These are phyloP conservation scores for Rhyzopertha dominica DNA, from an alignment of 1,140 invertebrate genomes.

Conservation along the genomic window DNA sequence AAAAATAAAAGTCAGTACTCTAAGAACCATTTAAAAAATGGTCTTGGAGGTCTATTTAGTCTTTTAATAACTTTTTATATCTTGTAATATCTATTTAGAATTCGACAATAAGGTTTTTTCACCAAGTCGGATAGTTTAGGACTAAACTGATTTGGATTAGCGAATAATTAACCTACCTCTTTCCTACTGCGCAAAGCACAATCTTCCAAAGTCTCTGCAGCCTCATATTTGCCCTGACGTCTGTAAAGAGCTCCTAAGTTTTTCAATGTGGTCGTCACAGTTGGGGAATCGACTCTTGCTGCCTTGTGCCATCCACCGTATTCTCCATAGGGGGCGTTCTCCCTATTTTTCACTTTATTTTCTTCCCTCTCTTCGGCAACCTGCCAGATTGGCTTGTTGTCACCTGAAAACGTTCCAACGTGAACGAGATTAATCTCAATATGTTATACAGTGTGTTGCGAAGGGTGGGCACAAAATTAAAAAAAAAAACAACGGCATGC, in stretches of 20 bases:
- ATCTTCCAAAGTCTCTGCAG: slow-evolving; percentile 97
- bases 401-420: slow-evolving; percentile 52
- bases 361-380: slow-evolving; percentile 97
- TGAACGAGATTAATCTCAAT: too few species aligned
- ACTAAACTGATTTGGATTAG: too few species aligned
- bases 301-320: slow-evolving; percentile 98
- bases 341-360: slow-evolving; percentile 87
- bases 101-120: too few species aligned
- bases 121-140: too few species aligned
- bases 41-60: too few species aligned
- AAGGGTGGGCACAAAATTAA: neutral
- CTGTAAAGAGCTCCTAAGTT: slow-evolving; percentile 96
- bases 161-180: slow-evolving; percentile 80
- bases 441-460: too few species aligned
- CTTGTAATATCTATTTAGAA: too few species aligned
- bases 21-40: too few species aligned
- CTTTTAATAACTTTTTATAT: too few species aligned
- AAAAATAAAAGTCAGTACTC: too few species aligned
- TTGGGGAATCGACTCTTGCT: slow-evolving; percentile 97
- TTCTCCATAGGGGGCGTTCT: slow-evolving; percentile 87
- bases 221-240: slow-evolving; percentile 97
- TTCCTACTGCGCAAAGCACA: slow-evolving; percentile 90
- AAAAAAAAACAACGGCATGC: slow-evolving; percentile 16
- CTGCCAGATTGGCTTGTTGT: slow-evolving; percentile 99
- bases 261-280: slow-evolving; percentile 94